Evolutionary conservation across 2,797 vertebrate species (phyloP).

Genomic region (Gila robusta): DNA sequence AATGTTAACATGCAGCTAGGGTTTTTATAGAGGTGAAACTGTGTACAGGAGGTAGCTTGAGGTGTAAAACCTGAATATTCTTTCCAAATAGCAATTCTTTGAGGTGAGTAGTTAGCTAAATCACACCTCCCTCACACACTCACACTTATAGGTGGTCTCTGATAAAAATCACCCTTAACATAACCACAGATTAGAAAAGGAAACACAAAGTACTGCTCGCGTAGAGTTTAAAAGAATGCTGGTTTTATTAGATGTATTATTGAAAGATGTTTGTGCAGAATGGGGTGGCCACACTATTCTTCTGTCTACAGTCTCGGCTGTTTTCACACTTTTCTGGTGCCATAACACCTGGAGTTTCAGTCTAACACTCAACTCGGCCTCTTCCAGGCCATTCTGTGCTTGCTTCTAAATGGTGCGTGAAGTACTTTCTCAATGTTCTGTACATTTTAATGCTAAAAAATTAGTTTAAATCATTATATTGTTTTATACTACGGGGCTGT

Average conservation of each 20-base stretch:
- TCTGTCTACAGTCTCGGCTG: slow-evolving; percentile 17
- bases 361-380: slow-evolving; percentile 9
- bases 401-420: slow-evolving; percentile 2
- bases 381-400: slow-evolving; percentile 10
- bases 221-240: slow-evolving; percentile 4
- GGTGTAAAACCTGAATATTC: slow-evolving; percentile 52
- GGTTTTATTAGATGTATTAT: slow-evolving; percentile 21
- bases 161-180: slow-evolving; percentile 13
- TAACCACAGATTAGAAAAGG: slow-evolving; percentile 23
- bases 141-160: slow-evolving; percentile 60
- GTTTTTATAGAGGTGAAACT: slow-evolving; percentile 61
- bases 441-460: background rate
- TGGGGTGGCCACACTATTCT: slow-evolving; percentile 47
- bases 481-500: too few species aligned
- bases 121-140: slow-evolving; percentile 45
- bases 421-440: background rate
- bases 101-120: background rate
- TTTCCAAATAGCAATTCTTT: slow-evolving; percentile 1
- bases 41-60: slow-evolving; percentile 72
- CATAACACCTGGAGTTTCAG: slow-evolving; percentile 20
- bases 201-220: slow-evolving; percentile 5
- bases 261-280: slow-evolving; percentile 15
- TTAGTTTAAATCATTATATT: background rate
- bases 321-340: slow-evolving; percentile 43
- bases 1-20: slow-evolving; percentile 22